These are phyloP conservation scores for Gadopsis marmoratus DNA, from an alignment of 2,797 vertebrate species.

Conservation along the genomic window DNA sequence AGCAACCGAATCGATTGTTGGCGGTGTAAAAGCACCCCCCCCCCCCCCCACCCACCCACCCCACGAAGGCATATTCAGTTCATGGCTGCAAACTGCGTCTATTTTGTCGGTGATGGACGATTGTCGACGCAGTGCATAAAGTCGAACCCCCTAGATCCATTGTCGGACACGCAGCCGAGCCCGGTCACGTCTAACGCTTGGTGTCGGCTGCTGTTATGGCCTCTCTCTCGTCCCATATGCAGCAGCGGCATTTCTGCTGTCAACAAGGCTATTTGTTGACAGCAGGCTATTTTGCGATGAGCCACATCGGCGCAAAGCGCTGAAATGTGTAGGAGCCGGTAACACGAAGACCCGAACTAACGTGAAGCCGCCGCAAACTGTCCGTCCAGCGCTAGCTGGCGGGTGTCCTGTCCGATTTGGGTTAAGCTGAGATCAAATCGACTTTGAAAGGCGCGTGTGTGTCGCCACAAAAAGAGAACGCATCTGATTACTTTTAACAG, in stretches of 20 bases:
- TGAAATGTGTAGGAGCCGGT: constrained; percentile 27
- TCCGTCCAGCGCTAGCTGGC: constrained; percentile 64
- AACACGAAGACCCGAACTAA: constrained; percentile 52
- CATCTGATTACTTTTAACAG: constrained; percentile 17
- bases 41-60: too few species aligned
- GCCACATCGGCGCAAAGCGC: constrained; percentile 35
- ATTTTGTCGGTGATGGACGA: constrained; percentile 33
- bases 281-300: not conserved
- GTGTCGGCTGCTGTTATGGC: constrained; percentile 56
- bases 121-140: constrained; percentile 74
- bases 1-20: not conserved
- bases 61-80: not conserved
- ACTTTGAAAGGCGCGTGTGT: constrained; percentile 66
- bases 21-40: constrained; percentile 15
- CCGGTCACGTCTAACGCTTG: constrained; percentile 74
- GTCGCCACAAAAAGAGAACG: constrained; percentile 20
- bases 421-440: constrained; percentile 81
- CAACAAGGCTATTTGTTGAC: constrained; percentile 30
- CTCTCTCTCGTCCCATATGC: constrained; percentile 49
- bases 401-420: constrained; percentile 78
- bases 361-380: constrained; percentile 68
- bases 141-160: constrained; percentile 74
- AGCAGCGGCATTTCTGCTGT: constrained; percentile 19
- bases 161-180: constrained; percentile 75
- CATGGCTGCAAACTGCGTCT: constrained; percentile 4